These are phyloP conservation scores for Labrus mixtus DNA, from an alignment of 2,113 vertebrate species.

Conservation along the genomic window DNA sequence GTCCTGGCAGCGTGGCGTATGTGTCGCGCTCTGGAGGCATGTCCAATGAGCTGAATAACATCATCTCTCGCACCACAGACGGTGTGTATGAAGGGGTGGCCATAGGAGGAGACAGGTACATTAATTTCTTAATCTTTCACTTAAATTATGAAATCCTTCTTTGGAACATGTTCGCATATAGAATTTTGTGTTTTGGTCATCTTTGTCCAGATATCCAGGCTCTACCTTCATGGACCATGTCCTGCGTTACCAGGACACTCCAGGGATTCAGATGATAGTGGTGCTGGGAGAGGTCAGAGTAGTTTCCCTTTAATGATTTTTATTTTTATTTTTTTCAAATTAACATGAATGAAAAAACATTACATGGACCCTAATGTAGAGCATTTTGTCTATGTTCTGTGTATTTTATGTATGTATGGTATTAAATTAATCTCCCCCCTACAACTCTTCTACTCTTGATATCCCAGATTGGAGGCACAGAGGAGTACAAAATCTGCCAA, in stretches of 20 bases:
- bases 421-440: neutral
- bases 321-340: neutral
- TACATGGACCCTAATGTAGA: too few relatives aligned
- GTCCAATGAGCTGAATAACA: slow-evolving; percentile 99
- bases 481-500: slow-evolving; percentile 95
- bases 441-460: neutral
- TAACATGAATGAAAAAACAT: too few relatives aligned
- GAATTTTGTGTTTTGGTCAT: neutral
- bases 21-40: slow-evolving; percentile 97
- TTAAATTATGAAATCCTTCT: neutral
- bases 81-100: slow-evolving; percentile 97
- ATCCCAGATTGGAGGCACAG: slow-evolving; percentile 92
- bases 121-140: neutral
- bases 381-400: neutral
- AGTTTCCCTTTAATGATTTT: neutral
- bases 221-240: slow-evolving; percentile 98
- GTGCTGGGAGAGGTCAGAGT: slow-evolving; percentile 93
- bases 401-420: neutral
- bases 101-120: slow-evolving; percentile 96
- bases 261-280: slow-evolving; percentile 96
- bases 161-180: neutral
- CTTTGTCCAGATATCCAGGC: slow-evolving; percentile 89
- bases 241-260: slow-evolving; percentile 94
- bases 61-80: slow-evolving; percentile 94
- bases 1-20: slow-evolving; percentile 95